Conservation (phyloP, 2,888 invertebrate genomes). For the Amphiduros pacificus region DNA sequence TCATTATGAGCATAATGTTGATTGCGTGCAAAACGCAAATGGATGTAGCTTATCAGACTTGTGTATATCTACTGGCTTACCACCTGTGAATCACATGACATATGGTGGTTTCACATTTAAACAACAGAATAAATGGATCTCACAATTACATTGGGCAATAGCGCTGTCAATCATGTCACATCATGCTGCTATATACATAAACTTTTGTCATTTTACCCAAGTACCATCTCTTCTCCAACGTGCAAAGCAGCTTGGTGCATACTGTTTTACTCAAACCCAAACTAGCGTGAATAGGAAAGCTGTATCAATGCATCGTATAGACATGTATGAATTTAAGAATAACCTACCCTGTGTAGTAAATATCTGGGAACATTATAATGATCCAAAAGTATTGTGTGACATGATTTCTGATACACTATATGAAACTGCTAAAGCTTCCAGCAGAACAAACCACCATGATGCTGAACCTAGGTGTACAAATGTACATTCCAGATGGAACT, state of each 20-base stretch:
- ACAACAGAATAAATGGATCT: not conserved
- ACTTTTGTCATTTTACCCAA: not conserved
- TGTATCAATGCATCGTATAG: not conserved
- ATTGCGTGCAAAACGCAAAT: not conserved
- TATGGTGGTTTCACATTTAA: not conserved
- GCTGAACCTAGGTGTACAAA: too few species aligned
- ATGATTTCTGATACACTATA: not conserved
- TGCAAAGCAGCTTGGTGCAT: not conserved
- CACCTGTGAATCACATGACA: not conserved
- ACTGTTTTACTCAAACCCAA: not conserved
- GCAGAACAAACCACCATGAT: too few species aligned
- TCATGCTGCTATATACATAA: not conserved
- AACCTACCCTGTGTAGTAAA: not conserved
- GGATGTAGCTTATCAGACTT: not conserved
- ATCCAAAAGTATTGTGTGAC: not conserved
- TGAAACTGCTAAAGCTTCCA: not conserved
- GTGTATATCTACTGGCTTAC: not conserved
- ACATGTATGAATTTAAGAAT: not conserved
- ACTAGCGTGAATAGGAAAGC: not conserved
- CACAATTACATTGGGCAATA: not conserved
- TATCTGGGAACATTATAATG: not conserved
- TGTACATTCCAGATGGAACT: too few species aligned
- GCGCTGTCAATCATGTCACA: not conserved
- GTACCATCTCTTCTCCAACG: not conserved
- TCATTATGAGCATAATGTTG: not conserved